Base-by-base conservation (phyloP, 53 echinoderm and acorn worm species). In the Patiria pectinifera region DNA sequence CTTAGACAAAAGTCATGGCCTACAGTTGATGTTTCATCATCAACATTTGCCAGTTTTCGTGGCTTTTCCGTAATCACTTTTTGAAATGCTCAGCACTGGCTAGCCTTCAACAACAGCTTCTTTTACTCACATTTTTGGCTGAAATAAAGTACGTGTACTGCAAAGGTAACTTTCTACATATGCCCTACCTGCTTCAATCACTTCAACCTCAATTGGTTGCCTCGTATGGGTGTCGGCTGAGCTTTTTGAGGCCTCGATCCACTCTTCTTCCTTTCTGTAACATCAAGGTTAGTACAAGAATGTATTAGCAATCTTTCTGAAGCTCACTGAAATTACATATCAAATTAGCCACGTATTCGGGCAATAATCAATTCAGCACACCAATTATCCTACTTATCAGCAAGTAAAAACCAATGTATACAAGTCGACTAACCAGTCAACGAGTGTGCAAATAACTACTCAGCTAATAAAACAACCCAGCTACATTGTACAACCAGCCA, bases 201-300 rank as follows among this genome's bases (percentile, higher is more conserved):
- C 80, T 45, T 79, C 45, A 45, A 79, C 80, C 48, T 79, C 80
- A 3, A 79, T 45, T 14, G 80, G 80, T 79, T 46, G 80, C 80
- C 45, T 45, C 16, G 48, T 79, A 44, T 79, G 23, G 24, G 24
- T 4, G 24, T 21, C 22, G 4, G 74, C 24, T n/a, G 74, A 16
- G 19, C 74, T 74, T 5, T 74, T 74, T 10, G 14, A 11, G 66
- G 15, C 19, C 19, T 66, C 66, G 66, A 6, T 66, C 66, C 13
- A 66, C 15, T 2, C 10, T 24, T 74, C 74, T n/a, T 23, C 19
- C 9, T 23, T 74, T 23, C 74, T 74, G 74, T 74, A 74, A 74
- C n/a, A 74, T 74, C 74, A 74, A 23, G 24, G 74, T 23, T 66
- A 9, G 23, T 74, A n/a, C 18, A 74, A 24, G 5, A 53, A 53